Percentiles rank a stretch among this genome's conserved stretches.
These are phyloP conservation scores for Phocides pigmalion DNA, from an alignment of 1,140 invertebrate genomes.

Conservation along the genomic window DNA sequence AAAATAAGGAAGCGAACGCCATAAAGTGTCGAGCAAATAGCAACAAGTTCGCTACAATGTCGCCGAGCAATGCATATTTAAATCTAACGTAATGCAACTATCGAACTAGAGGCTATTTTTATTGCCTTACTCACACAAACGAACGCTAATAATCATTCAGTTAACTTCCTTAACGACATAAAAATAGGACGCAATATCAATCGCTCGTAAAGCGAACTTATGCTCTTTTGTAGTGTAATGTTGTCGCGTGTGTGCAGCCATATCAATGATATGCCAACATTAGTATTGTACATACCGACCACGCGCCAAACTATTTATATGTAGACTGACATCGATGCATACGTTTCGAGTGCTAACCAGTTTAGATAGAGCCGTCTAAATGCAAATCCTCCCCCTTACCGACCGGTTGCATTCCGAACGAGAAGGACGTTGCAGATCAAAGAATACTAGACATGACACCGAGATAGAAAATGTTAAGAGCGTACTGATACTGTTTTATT, in stretches of 20 bases:
- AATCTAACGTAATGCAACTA: constrained; percentile 54
- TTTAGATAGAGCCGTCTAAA: constrained; percentile 25
- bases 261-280: constrained; percentile 45
- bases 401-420: not conserved
- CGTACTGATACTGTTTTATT: constrained; percentile 43
- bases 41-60: constrained; percentile 61
- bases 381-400: not conserved
- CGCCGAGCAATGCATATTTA: constrained; percentile 53
- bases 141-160: not conserved
- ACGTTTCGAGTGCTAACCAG: constrained; percentile 28
- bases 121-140: constrained; percentile 30
- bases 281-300: constrained; percentile 45
- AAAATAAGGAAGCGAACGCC: constrained; percentile 58
- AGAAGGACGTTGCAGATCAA: constrained; percentile 1
- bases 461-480: constrained; percentile 43
- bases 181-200: constrained; percentile 27
- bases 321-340: constrained; percentile 30
- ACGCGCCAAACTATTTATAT: constrained; percentile 48
- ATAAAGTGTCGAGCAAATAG: constrained; percentile 46
- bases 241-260: constrained; percentile 24
- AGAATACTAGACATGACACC: constrained; percentile 23
- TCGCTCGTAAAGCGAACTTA: constrained; percentile 2
- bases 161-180: not conserved
- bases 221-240: not conserved
- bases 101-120: constrained; percentile 51